Conservation (phyloP, 2,113 vertebrate genomes). For the Coracopsis vasa region DNA sequence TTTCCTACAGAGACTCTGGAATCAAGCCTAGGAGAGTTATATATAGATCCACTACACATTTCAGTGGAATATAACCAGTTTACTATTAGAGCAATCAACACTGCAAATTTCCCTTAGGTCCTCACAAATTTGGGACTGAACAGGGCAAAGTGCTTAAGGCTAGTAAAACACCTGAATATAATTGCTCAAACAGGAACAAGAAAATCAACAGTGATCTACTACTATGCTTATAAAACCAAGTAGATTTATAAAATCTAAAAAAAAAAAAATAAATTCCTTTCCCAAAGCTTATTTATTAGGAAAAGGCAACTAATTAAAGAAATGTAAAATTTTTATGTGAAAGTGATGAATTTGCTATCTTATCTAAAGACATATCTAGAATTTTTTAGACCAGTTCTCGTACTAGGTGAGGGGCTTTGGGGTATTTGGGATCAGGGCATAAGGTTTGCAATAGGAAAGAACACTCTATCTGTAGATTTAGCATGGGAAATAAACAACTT, state of each 20-base stretch:
- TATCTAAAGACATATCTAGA: not conserved
- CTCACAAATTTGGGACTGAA: not conserved
- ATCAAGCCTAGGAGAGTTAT: not conserved
- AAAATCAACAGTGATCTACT: not conserved
- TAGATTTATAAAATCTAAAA: not conserved
- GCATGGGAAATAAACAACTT: not conserved
- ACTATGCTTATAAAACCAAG: not conserved
- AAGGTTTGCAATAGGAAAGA: not conserved
- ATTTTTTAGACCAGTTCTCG: not conserved
- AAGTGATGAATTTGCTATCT: not conserved
- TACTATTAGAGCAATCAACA: not conserved
- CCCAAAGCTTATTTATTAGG: not conserved
- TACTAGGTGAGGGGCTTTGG: not conserved
- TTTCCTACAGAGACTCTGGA: not conserved
- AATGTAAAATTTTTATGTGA: not conserved
- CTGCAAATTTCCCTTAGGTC: not conserved
- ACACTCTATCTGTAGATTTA: not conserved
- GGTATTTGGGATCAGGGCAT: accelerated
- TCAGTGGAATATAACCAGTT: not conserved
- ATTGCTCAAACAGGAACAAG: not conserved
- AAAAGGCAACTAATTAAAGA: not conserved
- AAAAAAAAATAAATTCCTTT: not conserved
- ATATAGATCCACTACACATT: not conserved
- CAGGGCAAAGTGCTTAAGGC: not conserved
- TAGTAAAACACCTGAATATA: not conserved